These are phyloP conservation scores for Diuraphis noxia DNA, from an alignment of 1,140 invertebrate species.

Conservation along the genomic window DNA sequence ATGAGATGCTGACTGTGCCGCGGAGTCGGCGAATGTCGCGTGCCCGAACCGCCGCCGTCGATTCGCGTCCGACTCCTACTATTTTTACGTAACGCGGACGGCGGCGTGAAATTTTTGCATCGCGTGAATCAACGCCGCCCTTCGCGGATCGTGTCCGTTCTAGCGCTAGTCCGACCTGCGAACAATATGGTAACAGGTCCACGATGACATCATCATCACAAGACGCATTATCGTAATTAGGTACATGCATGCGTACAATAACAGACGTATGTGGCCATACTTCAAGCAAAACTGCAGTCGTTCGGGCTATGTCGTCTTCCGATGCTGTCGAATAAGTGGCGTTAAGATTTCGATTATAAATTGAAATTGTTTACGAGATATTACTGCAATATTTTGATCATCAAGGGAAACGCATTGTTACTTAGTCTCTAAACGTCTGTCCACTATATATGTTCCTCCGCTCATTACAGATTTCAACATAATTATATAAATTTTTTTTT, in stretches of 20 bases:
- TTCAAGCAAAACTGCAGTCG: too few species aligned
- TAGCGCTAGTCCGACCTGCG: background rate
- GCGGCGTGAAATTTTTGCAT: conserved; percentile 18
- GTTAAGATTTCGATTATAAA: background rate
- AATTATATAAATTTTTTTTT: too few species aligned
- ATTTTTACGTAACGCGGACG: conserved; percentile 37
- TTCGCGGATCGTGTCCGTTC: background rate
- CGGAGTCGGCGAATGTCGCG: conserved; percentile 40
- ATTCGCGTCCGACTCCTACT: conserved; percentile 43
- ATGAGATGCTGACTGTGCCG: conserved; percentile 42
- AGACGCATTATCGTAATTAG: background rate
- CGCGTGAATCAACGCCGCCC: background rate
- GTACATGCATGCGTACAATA: background rate
- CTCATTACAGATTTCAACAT: too few species aligned
- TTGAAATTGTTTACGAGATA: background rate
- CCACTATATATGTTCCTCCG: too few species aligned
- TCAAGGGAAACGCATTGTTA: background rate
- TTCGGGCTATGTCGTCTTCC: background rate
- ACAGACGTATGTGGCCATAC: background rate
- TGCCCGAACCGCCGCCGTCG: conserved; percentile 9
- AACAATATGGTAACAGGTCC: background rate
- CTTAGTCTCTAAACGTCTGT: background rate
- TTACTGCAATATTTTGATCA: background rate
- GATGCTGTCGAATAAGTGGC: background rate
- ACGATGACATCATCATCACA: background rate